Evolutionary conservation across 64 coral and sea anemone species (phyloP), one percentile per base, ranked within the genome.

Genomic region (Stichodactyla helianthus): DNA sequence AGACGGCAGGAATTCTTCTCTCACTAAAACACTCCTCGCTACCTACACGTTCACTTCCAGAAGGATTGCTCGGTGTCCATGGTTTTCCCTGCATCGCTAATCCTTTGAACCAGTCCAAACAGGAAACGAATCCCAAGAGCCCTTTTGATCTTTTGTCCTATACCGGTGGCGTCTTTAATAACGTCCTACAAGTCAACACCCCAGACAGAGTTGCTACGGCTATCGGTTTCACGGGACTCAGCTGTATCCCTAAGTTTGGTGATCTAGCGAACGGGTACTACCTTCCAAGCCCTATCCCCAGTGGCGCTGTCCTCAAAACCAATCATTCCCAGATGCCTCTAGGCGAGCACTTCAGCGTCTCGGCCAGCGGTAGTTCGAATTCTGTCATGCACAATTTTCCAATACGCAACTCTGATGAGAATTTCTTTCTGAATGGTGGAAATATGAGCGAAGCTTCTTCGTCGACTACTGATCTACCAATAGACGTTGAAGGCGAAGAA

Each of bases 1-100:
- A 74, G 27, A 74, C 68, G 12, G 68, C 68, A 74, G 68, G 68
- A 28, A 74, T 74, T 74, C 68, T 74, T 11, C 68, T 74, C 68
- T 74, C 68, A 0, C 27, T 74, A 31, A 74, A 31, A 31, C 68
- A 74, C 68, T 74, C 68, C 4, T 74, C 68, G 4, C 25, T 74
- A 27, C 68, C 23, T 26, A 31, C 68, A 27, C 68, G 10, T 11
- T 31, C 68, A 19, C 7, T 27, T 31, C 68, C 7, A 35, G 68
- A 74, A 0, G 68, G 68, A 74, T 74, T 8, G 10, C 12, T 74
- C 20, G 27, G 23, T 10, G 62, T 65, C 7, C 68, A 74, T 10
- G 26, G 68, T 12, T 74, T 74, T 31, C 68, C 68, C 10, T 74
- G 27, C 25, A n/a, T 74, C 25, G 68, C 68, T 9, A 23, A 74